Evolutionary conservation across 2,797 vertebrate species (phyloP).

Genomic region (Pangasius larnaudii): DNA sequence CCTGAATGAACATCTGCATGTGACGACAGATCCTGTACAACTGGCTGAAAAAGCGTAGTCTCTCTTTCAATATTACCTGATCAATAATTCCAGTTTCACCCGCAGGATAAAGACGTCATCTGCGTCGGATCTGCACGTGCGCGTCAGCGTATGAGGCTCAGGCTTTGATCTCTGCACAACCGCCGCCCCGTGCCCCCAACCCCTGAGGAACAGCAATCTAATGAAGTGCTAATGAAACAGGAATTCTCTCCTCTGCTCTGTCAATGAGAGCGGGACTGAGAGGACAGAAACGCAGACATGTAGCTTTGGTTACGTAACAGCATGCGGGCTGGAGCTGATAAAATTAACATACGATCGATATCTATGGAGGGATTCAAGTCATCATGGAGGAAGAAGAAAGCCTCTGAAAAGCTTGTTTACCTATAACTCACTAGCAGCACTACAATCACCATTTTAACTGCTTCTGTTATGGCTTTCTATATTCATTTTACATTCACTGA

Average conservation of each 20-base stretch:
- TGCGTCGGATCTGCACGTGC: neutral
- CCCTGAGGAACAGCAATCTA: neutral
- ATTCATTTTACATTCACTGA: neutral
- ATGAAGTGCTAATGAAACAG: conserved; percentile 21
- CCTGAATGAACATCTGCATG: neutral
- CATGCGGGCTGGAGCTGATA: neutral
- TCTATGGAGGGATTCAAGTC: neutral
- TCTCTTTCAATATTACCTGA: neutral
- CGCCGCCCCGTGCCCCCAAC: no score
- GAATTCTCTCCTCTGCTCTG: conserved; percentile 3
- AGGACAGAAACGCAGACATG: neutral
- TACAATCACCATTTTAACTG: neutral
- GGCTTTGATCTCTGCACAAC: neutral
- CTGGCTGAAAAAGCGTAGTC: neutral
- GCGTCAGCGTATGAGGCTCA: neutral
- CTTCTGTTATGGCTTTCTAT: neutral
- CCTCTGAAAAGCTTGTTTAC: neutral
- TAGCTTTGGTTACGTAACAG: neutral
- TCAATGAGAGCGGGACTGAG: neutral
- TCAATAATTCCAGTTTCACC: neutral
- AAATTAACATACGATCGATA: neutral
- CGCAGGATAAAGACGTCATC: neutral
- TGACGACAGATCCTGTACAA: neutral
- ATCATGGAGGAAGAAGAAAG: neutral
- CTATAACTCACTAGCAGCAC: neutral